Base-by-base conservation (phyloP, 2,797 vertebrate genomes). In the Chelonia mydas region DNA sequence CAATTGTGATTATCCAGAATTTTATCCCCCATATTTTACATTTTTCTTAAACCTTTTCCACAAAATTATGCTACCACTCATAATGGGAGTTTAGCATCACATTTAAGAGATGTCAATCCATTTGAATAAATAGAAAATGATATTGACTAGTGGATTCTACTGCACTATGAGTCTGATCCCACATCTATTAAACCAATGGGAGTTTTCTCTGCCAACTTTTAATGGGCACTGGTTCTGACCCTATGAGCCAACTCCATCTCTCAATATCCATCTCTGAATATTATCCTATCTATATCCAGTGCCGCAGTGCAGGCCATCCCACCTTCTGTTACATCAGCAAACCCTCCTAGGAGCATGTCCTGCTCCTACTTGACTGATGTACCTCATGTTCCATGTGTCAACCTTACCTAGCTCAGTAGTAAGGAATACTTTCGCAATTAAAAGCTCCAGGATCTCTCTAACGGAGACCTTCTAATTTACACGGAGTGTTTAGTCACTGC, bases 31-130 rank as follows among this genome's bases (percentile, higher is more conserved):
- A 55, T 90, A 85, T 85, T 53, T 28, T 61, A 17, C 5, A 47
- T 86, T 86, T 95, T 45, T 78, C 49, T 92, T 87, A 87, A 79
- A 93, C 68, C 15, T 53, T 7, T 85, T 91, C 61, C n/a, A 93
- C 50, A 91, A 90, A 89, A 90, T 57, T 27, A 27, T 65, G 17
- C 72, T 80, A 1, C 83, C 72, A 54, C 3, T 0, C 50, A 16
- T 82, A 76, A 90, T 37, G 33, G 33, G n/a, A 68, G 17, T 37
- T 50, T 31, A 61, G 80, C 84, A 84, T 85, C 37, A 47, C 28
- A 93, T 91, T 74, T 76, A 87, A 87, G 87, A 33, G 51, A 78
- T 55, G 50, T 1, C 84, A 84, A 72, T n/a, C 53, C 1, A 85
- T 55, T 25, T 81, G 80, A 51, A 31, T 19, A 7, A 7, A 6